Evolutionary conservation across 2,797 vertebrate genomes (phyloP), one percentile per base, ranked within the genome.

Genomic region (Streptopelia turtur): DNA sequence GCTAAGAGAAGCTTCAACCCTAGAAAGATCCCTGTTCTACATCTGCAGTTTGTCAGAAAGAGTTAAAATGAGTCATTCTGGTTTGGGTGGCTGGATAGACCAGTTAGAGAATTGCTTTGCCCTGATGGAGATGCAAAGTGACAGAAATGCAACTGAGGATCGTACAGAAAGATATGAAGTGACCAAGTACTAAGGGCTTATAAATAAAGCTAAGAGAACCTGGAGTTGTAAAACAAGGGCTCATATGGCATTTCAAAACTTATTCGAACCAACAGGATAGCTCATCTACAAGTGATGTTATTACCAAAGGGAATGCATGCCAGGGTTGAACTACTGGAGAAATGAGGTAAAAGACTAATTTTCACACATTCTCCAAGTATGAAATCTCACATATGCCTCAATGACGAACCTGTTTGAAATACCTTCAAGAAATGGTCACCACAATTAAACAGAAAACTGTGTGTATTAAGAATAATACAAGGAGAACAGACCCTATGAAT

Each of bases 341-440:
- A 80, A 45, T 24, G 18, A 57, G 35, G 43, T 11, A 30, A 10
- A 50, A 33, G 22, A 66, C 25, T 5, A 9, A 57, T 56, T 87
- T 85, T 77, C 65, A 76, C 83, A 71, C 2, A 0, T 65, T 10
- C 28, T 70, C 53, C 20, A 71, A 70, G 21, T 35, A 86, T 5
- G 55, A 87, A 83, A 65, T 10, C 33, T 50, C 28, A 50, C 31
- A 9, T 6, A 13, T 21, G 17, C 53, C 55, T 65, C 65, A 47
- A 3, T 9, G 21, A 75, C 16, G 6, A 71, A 20, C n/a, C 69
- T 4, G 7, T 76, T 72, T 55, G 63, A 63, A 69, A 84, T 20
- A 60, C 25, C 55, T 90, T 25, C 0, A 1, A 60, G 21, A 86
- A 81, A 57, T 13, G 59, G 2, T n/a, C 22, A 14, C 0, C 1